A percentile compares a stretch with the other conserved stretches of the same genome.
These are phyloP conservation scores for Lichenostomus cassidix DNA, from an alignment of 2,113 vertebrate species.

Conservation along the genomic window DNA sequence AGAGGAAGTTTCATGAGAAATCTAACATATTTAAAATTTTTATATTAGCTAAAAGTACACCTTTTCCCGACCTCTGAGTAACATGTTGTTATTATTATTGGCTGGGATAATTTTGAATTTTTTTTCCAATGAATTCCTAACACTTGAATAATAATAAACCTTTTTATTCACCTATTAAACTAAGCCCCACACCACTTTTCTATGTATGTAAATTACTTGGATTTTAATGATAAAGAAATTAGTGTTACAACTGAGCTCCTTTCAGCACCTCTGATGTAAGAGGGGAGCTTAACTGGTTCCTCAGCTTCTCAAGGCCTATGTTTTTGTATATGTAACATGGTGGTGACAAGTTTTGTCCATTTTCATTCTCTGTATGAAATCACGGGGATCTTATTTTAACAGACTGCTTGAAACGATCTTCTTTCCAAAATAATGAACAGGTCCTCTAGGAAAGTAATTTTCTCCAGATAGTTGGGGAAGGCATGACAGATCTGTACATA, in stretches of 20 bases:
- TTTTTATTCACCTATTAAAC: background rate
- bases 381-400: background rate
- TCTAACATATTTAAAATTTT: background rate
- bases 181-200: background rate
- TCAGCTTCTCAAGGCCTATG: background rate
- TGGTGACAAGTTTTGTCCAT: background rate
- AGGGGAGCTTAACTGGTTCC: background rate
- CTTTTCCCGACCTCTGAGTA: background rate
- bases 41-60: background rate
- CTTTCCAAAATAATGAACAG: background rate
- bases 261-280: background rate
- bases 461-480: background rate
- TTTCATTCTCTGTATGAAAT: background rate
- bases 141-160: background rate
- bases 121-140: background rate
- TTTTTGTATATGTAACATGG: background rate
- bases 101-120: fast-evolving
- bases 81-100: background rate
- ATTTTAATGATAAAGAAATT: background rate
- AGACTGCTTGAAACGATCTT: background rate
- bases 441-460: background rate
- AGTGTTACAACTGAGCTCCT: background rate
- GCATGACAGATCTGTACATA: fast-evolving
- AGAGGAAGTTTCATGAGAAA: background rate
- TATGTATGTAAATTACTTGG: background rate